A percentile compares a stretch with the other conserved stretches of the same genome.
phyloP scores from a whole-genome alignment of 2,797 vertebrate genomes.

The Meriones psammophilus region DNA sequence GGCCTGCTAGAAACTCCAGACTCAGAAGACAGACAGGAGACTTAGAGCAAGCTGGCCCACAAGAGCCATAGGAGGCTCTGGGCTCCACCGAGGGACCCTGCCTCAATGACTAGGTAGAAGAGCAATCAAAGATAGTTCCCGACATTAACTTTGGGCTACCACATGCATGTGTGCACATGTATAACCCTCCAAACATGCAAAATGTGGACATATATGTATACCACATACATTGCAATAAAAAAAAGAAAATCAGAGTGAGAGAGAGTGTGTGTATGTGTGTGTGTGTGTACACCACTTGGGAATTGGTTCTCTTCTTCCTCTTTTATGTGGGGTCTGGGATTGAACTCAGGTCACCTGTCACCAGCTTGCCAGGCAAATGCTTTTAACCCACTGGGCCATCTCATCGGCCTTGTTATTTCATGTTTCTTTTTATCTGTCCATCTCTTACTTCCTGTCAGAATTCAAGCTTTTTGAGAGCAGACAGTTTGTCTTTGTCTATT shows the following conservation, averaged over 20 bases:
- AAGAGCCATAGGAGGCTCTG: background rate
- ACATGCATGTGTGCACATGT: background rate
- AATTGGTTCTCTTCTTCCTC: background rate
- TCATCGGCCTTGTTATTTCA: background rate
- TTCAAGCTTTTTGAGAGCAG: constrained; percentile 17
- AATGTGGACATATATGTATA: background rate
- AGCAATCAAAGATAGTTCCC: background rate
- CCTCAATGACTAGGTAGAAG: background rate
- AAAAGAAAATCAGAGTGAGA: background rate
- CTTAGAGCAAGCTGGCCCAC: background rate
- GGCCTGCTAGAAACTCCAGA: background rate
- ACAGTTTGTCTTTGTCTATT: background rate
- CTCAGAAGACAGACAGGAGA: background rate
- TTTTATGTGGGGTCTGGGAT: background rate
- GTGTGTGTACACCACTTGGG: background rate
- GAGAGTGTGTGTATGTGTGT: too few relatives aligned
- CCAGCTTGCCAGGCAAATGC: background rate
- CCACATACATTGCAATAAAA: background rate
- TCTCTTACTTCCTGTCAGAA: background rate
- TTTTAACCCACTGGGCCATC: too few relatives aligned
- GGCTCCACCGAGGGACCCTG: background rate
- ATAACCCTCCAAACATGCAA: background rate
- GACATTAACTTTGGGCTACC: background rate
- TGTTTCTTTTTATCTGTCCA: background rate
- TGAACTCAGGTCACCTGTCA: background rate